A percentile compares a stretch with the other conserved stretches of the same genome.
phyloP scores from a whole-genome alignment of 2,888 invertebrate genomes.

The Volucella bombylans region DNA sequence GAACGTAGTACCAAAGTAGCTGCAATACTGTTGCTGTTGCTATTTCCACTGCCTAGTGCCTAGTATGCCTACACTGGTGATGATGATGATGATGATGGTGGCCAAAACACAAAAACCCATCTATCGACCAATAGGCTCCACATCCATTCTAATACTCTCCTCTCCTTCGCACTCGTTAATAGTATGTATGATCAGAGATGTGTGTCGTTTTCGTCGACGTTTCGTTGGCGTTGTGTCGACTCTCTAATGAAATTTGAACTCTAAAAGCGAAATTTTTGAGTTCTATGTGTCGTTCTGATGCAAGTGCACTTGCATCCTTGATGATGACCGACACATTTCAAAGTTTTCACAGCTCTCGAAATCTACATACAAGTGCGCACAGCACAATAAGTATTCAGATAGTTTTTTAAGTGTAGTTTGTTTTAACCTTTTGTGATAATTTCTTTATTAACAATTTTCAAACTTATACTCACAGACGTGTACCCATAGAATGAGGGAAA shows the following conservation, averaged over 20 bases:
- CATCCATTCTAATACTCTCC: conserved; percentile 68
- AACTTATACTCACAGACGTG: neutral
- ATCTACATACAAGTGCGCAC: conserved; percentile 33
- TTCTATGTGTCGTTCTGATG: conserved; percentile 31
- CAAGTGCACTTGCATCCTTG: conserved; percentile 41
- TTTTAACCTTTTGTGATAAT: conserved; percentile 23
- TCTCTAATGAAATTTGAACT: conserved; percentile 71
- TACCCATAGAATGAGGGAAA: neutral
- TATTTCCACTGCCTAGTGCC: conserved; percentile 31
- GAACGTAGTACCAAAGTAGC: conserved; percentile 65
- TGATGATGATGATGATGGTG: conserved; percentile 59
- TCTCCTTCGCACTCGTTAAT: conserved; percentile 71
- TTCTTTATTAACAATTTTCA: conserved; percentile 2
- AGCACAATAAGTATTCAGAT: conserved; percentile 8
- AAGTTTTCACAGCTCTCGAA: conserved; percentile 40
- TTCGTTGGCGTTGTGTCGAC: conserved; percentile 36
- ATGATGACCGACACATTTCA: conserved; percentile 47
- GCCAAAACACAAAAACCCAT: conserved; percentile 72
- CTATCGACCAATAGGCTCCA: conserved; percentile 74
- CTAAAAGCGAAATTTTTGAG: conserved; percentile 67
- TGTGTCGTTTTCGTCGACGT: conserved; percentile 45
- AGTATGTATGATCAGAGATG: conserved; percentile 42
- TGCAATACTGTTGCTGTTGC: conserved; percentile 57
- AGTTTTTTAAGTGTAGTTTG: neutral
- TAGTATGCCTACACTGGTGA: conserved; percentile 27